Base-by-base conservation (phyloP, 2,797 vertebrate genomes). In the Channa striata region DNA sequence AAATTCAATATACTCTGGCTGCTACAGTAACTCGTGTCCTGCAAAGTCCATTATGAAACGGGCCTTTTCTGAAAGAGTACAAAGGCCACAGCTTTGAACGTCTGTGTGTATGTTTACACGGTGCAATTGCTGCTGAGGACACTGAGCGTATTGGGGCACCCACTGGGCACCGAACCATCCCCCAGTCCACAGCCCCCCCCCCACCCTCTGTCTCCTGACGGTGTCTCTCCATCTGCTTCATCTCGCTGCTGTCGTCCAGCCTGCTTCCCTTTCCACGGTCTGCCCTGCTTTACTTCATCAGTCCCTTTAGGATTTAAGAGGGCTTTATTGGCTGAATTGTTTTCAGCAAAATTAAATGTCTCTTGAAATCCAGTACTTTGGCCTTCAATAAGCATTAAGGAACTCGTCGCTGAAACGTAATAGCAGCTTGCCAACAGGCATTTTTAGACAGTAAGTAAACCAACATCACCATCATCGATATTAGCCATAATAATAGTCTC, bases 31-130 rank as follows among this genome's bases (percentile, higher is more conserved):
- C 64, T 58, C 39, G n/a, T 20, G 52, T 59, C 57, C 80, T 72
- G 64, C 13, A 5, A 83, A 80, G 85, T 74, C 78, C 77, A 84
- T 83, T 73, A 89, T 74, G 67, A 80, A 82, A 59, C 62, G 58
- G 62, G 20, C 25, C 52, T 74, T 52, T 47, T 34, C 66, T 71
- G 61, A 51, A 30, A 56, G n/a, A 61, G 73, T 6, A 75, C 59
- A 83, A 74, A 85, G 61, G 56, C 67, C 51, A 43, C 57, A 62
- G 52, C 62, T 68, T 69, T 78, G 54, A 49, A 16, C 48, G 71
- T 21, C 44, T 39, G 25, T 61, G 76, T 61, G 49, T 61, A 74
- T 61, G 49, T 44, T 47, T 56, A 23, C 50, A 57, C 20, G 17
- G 39, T 19, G 62, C 64, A 80, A 75, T 50, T 77, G 65, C 68